These are phyloP conservation scores for Petrocephalus microphthalmus DNA, from an alignment of 2,113 vertebrate genomes.

Conservation along the genomic window DNA sequence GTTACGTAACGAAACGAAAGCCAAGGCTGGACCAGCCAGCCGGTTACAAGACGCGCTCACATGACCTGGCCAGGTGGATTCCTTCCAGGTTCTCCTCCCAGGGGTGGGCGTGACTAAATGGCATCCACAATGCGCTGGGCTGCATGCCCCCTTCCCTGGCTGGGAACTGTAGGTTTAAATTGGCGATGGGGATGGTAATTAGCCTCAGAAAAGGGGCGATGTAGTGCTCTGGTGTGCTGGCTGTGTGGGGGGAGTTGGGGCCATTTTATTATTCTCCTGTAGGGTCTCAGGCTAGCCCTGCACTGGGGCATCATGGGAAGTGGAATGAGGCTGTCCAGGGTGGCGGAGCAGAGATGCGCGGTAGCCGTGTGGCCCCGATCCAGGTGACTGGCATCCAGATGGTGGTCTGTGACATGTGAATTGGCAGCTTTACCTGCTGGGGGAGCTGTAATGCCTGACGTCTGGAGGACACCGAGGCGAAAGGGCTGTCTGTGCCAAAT, in stretches of 20 bases:
- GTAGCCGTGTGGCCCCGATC: not conserved
- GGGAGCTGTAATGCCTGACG: not conserved
- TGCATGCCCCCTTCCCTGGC: too few species aligned
- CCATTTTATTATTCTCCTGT: not conserved
- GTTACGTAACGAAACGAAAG: not conserved
- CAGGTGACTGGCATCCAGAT: not conserved
- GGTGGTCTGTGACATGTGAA: not conserved
- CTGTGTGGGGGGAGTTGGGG: not conserved
- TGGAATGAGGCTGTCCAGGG: too few species aligned
- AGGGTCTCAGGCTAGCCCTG: not conserved
- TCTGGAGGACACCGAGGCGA: not conserved
- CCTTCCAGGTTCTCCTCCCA: not conserved
- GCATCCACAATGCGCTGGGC: too few species aligned
- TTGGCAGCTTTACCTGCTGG: not conserved
- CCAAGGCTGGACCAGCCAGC: not conserved
- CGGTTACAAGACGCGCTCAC: not conserved
- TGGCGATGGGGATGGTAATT: not conserved
- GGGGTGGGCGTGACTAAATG: not conserved
- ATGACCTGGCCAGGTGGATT: not conserved
- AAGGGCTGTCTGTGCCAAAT: not conserved
- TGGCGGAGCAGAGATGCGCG: not conserved
- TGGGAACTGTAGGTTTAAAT: too few species aligned
- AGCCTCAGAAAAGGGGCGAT: not conserved
- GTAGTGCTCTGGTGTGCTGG: not conserved
- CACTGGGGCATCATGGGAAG: not conserved